Evolutionary conservation across 2,888 invertebrate species (phyloP).

Genomic region (Clivina fossor): DNA sequence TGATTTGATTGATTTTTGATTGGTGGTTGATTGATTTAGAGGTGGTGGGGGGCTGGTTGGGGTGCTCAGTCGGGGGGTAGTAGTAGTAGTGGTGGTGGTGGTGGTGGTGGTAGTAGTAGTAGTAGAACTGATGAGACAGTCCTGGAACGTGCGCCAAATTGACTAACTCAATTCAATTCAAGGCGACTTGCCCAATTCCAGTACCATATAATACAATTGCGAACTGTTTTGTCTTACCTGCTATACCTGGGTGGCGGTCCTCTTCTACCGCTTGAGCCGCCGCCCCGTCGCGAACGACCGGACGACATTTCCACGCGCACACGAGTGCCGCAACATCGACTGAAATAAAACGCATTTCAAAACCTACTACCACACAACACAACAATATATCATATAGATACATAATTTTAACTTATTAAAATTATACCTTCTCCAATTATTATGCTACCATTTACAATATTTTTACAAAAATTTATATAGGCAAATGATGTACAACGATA

Average conservation of each 20-base stretch:
- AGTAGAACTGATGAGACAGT: constrained; percentile 40
- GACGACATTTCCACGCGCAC: constrained; percentile 93
- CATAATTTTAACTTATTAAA: too few species aligned
- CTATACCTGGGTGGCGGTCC: constrained; percentile 51
- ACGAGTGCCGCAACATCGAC: constrained; percentile 85
- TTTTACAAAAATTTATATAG: too few species aligned
- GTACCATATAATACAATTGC: background rate
- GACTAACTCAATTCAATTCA: constrained; percentile 18
- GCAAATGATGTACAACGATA: too few species aligned
- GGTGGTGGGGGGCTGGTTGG: constrained; percentile 44
- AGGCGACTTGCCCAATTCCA: background rate
- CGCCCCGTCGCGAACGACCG: constrained; percentile 76
- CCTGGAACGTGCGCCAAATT: constrained; percentile 52
- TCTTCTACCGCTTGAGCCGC: constrained; percentile 54
- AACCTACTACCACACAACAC: background rate
- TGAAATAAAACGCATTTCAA: constrained; percentile 51
- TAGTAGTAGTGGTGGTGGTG: constrained; percentile 49
- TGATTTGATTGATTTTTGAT: constrained; percentile 6
- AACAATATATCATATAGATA: too few species aligned
- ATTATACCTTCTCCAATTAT: too few species aligned
- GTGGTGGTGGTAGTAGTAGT: constrained; percentile 40
- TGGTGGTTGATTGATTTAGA: constrained; percentile 40
- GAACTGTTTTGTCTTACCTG: constrained; percentile 43
- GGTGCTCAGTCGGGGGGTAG: constrained; percentile 50
- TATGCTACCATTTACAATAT: too few species aligned